Percentiles rank a stretch among this genome's conserved stretches.
Conservation (phyloP, 1,140 invertebrate species). For the Heliconius congener region DNA sequence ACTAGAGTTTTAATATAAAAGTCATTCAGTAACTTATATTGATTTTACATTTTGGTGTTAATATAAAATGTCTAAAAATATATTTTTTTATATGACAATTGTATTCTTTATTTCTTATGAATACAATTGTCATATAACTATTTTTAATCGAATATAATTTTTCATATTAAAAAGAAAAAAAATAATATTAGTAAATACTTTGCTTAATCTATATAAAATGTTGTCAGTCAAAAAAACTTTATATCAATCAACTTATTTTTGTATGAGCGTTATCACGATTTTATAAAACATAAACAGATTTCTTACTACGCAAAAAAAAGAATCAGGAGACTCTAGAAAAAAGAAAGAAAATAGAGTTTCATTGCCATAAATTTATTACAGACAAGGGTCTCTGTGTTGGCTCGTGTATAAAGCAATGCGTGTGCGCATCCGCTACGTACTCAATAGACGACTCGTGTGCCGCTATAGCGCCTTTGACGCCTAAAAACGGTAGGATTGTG, state of each 20-base stretch:
- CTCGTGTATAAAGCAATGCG: slow-evolving; percentile 78
- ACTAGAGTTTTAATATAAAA: background rate
- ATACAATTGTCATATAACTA: too few relatives aligned
- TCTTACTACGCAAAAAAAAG: background rate
- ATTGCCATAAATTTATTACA: slow-evolving; percentile 59
- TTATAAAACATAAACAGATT: background rate
- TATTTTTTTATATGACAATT: too few relatives aligned
- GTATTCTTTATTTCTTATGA: too few relatives aligned
- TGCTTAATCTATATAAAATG: too few relatives aligned
- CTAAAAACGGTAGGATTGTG: slow-evolving; percentile 37
- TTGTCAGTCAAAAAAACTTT: too few relatives aligned
- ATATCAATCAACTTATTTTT: background rate
- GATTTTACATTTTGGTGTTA: too few relatives aligned
- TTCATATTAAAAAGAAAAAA: too few relatives aligned
- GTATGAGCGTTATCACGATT: background rate
- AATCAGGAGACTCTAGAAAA: background rate
- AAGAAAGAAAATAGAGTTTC: slow-evolving; percentile 24
- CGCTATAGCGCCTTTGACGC: slow-evolving; percentile 53
- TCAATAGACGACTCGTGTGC: slow-evolving; percentile 70
- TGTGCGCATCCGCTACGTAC: slow-evolving; percentile 68
- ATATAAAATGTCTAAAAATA: too few relatives aligned
- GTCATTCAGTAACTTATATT: too few relatives aligned
- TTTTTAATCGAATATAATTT: too few relatives aligned
- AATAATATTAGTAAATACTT: too few relatives aligned
- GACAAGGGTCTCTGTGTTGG: slow-evolving; percentile 74